A percentile compares a stretch with the other conserved stretches of the same genome.
phyloP scores from a whole-genome alignment of 2,888 invertebrate genomes.

The Graphium colonna region DNA sequence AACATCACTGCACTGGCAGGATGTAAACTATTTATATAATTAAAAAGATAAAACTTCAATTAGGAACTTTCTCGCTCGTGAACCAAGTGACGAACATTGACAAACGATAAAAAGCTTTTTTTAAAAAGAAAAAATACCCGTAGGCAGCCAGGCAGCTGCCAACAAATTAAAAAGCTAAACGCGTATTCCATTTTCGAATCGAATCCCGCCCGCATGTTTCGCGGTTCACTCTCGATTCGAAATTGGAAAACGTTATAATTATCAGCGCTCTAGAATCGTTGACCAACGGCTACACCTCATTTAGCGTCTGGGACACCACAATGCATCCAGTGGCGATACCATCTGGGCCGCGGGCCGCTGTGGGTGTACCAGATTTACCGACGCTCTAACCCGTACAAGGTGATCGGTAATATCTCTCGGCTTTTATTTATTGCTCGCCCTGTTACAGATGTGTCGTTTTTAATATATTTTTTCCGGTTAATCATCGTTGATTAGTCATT shows the following conservation, averaged over 20 bases:
- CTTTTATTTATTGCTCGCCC: constrained; percentile 21
- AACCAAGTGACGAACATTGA: too few relatives aligned
- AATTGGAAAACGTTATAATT: constrained; percentile 44
- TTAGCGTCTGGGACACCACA: constrained; percentile 52
- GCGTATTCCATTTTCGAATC: not conserved
- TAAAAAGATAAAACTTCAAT: too few relatives aligned
- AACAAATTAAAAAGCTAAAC: too few relatives aligned
- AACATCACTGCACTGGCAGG: too few relatives aligned
- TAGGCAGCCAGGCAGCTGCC: too few relatives aligned
- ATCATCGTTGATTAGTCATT: constrained; percentile 6
- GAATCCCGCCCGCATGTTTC: not conserved
- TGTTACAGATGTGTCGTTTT: constrained; percentile 21
- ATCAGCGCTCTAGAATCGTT: constrained; percentile 56
- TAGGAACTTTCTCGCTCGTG: too few relatives aligned
- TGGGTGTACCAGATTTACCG: constrained; percentile 70
- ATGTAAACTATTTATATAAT: too few relatives aligned
- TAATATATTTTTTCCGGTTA: constrained; percentile 8
- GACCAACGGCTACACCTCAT: constrained; percentile 54
- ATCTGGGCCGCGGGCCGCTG: constrained; percentile 30
- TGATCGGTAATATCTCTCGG: constrained; percentile 58
- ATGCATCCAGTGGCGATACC: constrained; percentile 55
- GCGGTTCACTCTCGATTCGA: constrained; percentile 30
- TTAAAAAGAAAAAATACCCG: too few relatives aligned
- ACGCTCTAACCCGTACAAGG: constrained; percentile 61
- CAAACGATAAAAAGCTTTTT: too few relatives aligned